Evolutionary conservation across 2,797 vertebrate genomes (phyloP).

Genomic region (Cynopterus sphinx): DNA sequence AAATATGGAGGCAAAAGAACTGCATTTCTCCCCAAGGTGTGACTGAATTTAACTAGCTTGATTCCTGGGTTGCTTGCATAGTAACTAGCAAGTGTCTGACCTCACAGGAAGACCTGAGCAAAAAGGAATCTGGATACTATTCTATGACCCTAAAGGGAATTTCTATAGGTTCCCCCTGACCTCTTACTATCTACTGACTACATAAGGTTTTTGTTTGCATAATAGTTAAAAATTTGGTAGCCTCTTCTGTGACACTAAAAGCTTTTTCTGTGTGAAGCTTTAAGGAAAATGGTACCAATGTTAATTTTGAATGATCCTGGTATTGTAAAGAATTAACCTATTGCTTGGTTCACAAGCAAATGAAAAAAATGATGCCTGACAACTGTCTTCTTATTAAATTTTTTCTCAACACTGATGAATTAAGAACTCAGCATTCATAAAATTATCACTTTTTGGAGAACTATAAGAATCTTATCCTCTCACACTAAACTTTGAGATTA

Average conservation of each 20-base stretch:
- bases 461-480: not conserved
- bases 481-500: not conserved
- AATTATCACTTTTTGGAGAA: constrained; percentile 1
- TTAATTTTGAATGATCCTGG: constrained; percentile 12
- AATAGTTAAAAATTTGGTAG: not conserved
- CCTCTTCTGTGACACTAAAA: not conserved
- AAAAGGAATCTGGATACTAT: not conserved
- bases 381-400: not conserved
- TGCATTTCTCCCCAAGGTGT: not conserved
- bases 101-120: not conserved
- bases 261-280: not conserved
- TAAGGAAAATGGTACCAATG: not conserved
- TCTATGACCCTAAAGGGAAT: not conserved
- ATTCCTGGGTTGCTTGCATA: not conserved
- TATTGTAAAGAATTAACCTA: not conserved
- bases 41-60: constrained; percentile 8
- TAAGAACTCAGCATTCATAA: not conserved
- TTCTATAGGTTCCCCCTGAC: not conserved
- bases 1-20: not conserved
- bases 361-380: not conserved
- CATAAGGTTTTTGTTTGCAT: not conserved
- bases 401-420: not conserved
- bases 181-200: not conserved
- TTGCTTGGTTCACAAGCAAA: not conserved
- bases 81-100: not conserved